Percentiles rank a stretch among this genome's conserved stretches.
phyloP scores from a whole-genome alignment of 1,140 invertebrate species.

The Penaeus japonicus region DNA sequence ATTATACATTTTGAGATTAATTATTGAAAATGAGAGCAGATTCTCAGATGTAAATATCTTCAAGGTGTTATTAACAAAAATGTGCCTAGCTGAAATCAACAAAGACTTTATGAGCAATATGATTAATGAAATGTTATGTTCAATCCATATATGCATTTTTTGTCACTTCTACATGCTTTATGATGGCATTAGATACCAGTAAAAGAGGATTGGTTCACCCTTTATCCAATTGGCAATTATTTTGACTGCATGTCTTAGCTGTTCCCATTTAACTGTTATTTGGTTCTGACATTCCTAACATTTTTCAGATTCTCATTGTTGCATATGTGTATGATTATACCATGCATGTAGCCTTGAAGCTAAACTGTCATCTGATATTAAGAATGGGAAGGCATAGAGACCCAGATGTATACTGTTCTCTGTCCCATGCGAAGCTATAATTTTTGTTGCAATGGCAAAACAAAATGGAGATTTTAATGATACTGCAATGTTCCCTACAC shows the following conservation, averaged over 20 bases:
- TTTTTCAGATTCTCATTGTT: conserved; percentile 43
- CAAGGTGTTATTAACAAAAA: no score
- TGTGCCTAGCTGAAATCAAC: background rate
- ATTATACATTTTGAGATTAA: no score
- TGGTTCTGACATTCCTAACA: conserved; percentile 15
- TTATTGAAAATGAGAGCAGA: no score
- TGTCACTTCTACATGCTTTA: conserved; percentile 39
- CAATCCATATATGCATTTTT: background rate
- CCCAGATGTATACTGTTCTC: background rate
- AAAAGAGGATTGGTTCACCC: conserved; percentile 26
- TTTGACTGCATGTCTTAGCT: conserved; percentile 45
- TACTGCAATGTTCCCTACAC: no score
- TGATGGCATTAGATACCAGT: conserved; percentile 43
- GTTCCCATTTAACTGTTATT: conserved; percentile 36
- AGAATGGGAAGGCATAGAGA: conserved; percentile 22
- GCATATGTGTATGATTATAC: conserved; percentile 39
- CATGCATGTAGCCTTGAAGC: conserved; percentile 38
- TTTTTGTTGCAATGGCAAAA: background rate
- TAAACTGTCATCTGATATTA: conserved; percentile 1
- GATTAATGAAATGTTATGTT: no score
- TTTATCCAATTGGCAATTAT: conserved; percentile 16
- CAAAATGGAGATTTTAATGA: no score
- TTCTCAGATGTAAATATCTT: no score
- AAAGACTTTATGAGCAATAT: background rate
- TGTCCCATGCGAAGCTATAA: background rate